Evolutionary conservation across 2,113 vertebrate genomes (phyloP), one percentile per base, ranked within the genome.

Genomic region (Neoarius graeffei): DNA sequence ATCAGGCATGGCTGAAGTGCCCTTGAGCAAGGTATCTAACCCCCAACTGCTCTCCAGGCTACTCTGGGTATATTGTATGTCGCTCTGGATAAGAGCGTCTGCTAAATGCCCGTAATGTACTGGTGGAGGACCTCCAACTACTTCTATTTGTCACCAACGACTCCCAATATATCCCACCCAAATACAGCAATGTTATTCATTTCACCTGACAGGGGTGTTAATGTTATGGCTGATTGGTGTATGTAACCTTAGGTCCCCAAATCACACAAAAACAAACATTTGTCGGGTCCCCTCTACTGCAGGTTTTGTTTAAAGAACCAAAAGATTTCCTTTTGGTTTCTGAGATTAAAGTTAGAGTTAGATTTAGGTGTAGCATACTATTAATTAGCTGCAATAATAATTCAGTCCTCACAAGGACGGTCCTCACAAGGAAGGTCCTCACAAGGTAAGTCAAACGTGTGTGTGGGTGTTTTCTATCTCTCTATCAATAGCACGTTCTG

Each of bases 401-500:
- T 50, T 23, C 42, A 42, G 42, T 42, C 42, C 35, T 42, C 35
- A 42, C 3, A 42, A 42, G 48, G 8, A 14, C 10, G 0, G 69
- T 42, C 69, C 35, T 71, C 67, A 71, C 27, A 17, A 35, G 15
- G 30, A 35, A 7, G 69, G 69, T 73, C 69, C 69, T 74, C 71
- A 50, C 20, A 74, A 74, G 7, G 71, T 23, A 74, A 10, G 71
- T 20, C 35, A 73, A 20, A 27, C 15, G 0, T 59, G 27, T 57
- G n/a, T 54, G 59, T 52, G 64, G 30, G 64, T 71, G 69, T 59
- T 7, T 52, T 88, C 52, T 87, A 73, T n/a, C 35, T 60, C 11
- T 69, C 74, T 1, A 35, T 73, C 57, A 10, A 30, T 59, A 71
- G 56, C 56, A 27, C 7, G 30, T 66, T 81, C 50, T 64, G 74